phyloP scores from a whole-genome alignment of 2,797 vertebrate species.

The Craterocephalus amniculus region DNA sequence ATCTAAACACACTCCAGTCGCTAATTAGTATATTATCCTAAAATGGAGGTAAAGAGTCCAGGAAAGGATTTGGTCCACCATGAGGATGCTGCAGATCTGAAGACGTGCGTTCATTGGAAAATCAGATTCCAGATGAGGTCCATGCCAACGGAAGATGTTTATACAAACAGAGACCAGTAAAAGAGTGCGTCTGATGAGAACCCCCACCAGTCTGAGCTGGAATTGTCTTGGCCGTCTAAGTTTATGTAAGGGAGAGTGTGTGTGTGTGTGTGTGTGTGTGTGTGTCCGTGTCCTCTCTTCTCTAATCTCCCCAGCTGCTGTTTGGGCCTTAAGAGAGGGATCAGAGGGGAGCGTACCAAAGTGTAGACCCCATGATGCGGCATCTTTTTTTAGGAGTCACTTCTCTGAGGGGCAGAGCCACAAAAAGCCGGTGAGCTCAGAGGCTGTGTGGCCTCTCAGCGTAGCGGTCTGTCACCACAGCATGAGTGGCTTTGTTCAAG shows the following conservation, averaged over 20 bases:
- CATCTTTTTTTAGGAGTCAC: conserved; percentile 91
- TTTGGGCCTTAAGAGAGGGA: conserved; percentile 90
- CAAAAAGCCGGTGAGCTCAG: conserved; percentile 94
- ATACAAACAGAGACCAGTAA: conserved; percentile 3
- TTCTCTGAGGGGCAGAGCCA: conserved; percentile 89
- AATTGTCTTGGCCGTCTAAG: conserved; percentile 25
- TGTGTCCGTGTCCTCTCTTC: conserved; percentile 58
- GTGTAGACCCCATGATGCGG: conserved; percentile 87
- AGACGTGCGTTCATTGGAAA: conserved; percentile 12
- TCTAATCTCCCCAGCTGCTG: conserved; percentile 85
- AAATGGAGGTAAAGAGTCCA: conserved; percentile 22
- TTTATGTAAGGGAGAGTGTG: conserved; percentile 27
- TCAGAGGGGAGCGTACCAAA: conserved; percentile 84
- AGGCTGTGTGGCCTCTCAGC: conserved; percentile 76
- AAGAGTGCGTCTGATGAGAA: conserved; percentile 21
- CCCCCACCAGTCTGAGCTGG: conserved; percentile 45
- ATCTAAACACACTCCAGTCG: conserved; percentile 8
- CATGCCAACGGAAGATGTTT: background rate
- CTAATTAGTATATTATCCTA: conserved; percentile 3
- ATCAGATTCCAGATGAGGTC: conserved; percentile 24
- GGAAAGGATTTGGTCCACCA: conserved; percentile 19
- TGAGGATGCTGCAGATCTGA: conserved; percentile 14
- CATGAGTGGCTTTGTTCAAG: conserved; percentile 83
- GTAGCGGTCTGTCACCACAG: conserved; percentile 79
- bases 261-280: conserved; percentile 30